A percentile compares a stretch with the other conserved stretches of the same genome.
Evolutionary conservation across 2,888 invertebrate species (phyloP).

Genomic region (Yponomeuta sedellus): DNA sequence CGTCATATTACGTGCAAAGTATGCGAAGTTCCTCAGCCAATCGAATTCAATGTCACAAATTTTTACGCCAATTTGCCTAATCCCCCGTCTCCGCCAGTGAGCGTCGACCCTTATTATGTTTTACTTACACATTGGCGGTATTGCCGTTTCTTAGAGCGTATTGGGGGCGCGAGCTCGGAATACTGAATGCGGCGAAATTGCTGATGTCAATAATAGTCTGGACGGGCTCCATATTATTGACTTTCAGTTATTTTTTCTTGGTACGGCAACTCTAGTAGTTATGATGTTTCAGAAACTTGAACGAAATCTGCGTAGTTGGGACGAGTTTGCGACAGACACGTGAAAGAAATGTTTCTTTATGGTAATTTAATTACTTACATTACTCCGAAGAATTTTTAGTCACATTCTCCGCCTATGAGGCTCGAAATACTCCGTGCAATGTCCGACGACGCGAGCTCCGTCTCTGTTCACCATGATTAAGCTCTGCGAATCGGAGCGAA

Average conservation of each 20-base stretch:
- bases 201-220: slow-evolving; percentile 5
- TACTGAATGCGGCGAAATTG: background rate
- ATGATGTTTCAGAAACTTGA: no score
- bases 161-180: slow-evolving; percentile 5
- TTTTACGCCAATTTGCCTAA: slow-evolving; percentile 1
- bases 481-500: no score
- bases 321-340: no score
- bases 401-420: no score
- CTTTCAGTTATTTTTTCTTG: background rate
- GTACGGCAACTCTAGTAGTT: background rate
- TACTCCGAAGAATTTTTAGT: no score
- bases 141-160: slow-evolving; percentile 13
- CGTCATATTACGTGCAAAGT: no score
- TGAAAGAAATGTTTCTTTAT: no score
- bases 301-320: no score
- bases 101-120: background rate
- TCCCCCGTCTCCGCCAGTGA: background rate
- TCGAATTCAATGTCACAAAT: background rate
- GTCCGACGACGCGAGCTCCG: no score
- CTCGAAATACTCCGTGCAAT: no score
- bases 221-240: background rate
- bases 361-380: no score
- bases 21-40: background rate
- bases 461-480: no score
- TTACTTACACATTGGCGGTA: slow-evolving; percentile 8